Percentiles rank a stretch among this genome's conserved stretches.
Conservation (phyloP, 2,888 invertebrate genomes). For the Syritta pipiens region DNA sequence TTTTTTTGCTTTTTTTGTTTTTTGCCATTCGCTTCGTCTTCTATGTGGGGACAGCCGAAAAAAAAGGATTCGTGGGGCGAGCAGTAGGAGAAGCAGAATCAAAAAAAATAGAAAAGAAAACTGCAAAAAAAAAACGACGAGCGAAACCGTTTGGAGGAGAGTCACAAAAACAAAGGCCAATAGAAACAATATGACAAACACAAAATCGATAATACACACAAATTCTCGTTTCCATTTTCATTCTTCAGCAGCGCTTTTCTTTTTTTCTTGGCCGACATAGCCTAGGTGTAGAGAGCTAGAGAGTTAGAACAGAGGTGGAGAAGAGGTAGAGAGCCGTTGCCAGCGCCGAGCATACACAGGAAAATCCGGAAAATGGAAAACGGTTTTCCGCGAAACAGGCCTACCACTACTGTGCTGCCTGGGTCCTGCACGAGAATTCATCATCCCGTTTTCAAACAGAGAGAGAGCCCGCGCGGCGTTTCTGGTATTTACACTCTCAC, state of each 20-base stretch:
- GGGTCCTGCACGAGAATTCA: no score
- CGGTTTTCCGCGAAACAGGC: conserved; percentile 64
- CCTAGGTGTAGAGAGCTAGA: not conserved
- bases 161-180: conserved; percentile 67
- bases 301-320: not conserved
- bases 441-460: conserved; percentile 50
- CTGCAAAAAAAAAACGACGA: conserved; percentile 8
- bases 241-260: conserved; percentile 33
- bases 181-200: conserved; percentile 69
- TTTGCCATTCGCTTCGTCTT: no score
- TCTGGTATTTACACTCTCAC: no score
- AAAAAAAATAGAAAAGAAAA: conserved; percentile 3
- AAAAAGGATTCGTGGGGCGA: conserved; percentile 53
- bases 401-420: no score
- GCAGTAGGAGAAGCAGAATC: conserved; percentile 36
- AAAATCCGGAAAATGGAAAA: conserved; percentile 56
- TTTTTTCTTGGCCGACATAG: conserved; percentile 8
- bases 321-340: conserved; percentile 7
- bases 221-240: conserved; percentile 61
- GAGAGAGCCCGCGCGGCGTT: conserved; percentile 44
- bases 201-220: conserved; percentile 69
- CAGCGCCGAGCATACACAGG: conserved; percentile 33
- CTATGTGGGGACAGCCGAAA: conserved; percentile 52
- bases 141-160: conserved; percentile 56
- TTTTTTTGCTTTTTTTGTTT: conserved; percentile 33